Evolutionary conservation across 37 sponge, comb jelly and placozoan species (phyloP).

Genomic region (Geodia barretti): DNA sequence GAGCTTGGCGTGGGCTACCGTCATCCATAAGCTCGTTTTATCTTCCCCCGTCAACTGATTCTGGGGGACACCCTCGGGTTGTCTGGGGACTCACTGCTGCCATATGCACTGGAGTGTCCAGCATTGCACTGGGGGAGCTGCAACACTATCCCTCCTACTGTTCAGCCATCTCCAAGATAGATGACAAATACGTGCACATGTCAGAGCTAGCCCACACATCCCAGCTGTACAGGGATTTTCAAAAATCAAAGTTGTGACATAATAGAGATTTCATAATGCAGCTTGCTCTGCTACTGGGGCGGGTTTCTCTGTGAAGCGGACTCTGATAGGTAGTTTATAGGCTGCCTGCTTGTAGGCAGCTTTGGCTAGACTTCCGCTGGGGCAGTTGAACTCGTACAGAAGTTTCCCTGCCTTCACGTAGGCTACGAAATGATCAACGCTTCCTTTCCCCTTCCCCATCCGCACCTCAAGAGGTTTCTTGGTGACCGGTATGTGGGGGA

Average conservation of each 20-base stretch:
- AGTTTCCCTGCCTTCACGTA: slow-evolving; percentile 69
- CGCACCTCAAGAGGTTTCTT: slow-evolving; percentile 80
- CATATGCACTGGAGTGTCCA: slow-evolving; percentile 23
- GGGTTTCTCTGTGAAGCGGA: slow-evolving; percentile 29
- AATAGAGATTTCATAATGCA: too few species aligned
- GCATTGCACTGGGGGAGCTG: slow-evolving; percentile 14
- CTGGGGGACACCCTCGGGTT: not conserved
- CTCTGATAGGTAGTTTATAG: slow-evolving; percentile 67
- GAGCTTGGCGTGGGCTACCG: not conserved
- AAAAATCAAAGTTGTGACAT: not conserved
- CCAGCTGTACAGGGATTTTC: not conserved
- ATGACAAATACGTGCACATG: not conserved
- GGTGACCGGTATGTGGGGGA: slow-evolving; percentile 85
- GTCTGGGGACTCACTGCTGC: slow-evolving; percentile 54
- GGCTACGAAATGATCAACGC: slow-evolving; percentile 71
- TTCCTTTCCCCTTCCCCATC: slow-evolving; percentile 97
- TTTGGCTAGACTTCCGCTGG: slow-evolving; percentile 28
- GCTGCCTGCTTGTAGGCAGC: slow-evolving; percentile 37
- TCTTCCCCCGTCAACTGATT: not conserved
- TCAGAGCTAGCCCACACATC: not conserved
- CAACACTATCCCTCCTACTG: slow-evolving; percentile 13
- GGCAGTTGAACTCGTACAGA: slow-evolving; percentile 69
- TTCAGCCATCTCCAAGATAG: not conserved
- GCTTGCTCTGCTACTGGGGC: too few species aligned
- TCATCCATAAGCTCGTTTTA: not conserved